phyloP scores from a whole-genome alignment of 2,113 vertebrate species.

The Laticauda colubrina region DNA sequence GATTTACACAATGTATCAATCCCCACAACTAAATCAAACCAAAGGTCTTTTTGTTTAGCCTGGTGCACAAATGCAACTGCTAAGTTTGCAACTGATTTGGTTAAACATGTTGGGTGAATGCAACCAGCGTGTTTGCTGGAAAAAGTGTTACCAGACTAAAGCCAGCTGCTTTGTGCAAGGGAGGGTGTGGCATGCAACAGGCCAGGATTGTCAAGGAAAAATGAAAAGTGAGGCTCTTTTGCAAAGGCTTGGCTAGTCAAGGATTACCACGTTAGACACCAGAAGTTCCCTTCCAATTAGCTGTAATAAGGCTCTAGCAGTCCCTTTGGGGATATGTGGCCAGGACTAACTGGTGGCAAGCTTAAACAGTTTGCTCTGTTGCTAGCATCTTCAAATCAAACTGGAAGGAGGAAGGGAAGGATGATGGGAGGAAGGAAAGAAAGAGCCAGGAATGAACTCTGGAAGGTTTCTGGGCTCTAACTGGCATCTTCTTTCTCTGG shows the following conservation, averaged over 20 bases:
- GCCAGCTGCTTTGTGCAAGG: not conserved
- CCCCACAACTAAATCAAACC: not conserved
- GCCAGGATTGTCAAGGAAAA: not conserved
- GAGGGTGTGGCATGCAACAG: not conserved
- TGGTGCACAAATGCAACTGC: not conserved
- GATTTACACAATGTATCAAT: not conserved
- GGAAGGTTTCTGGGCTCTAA: not conserved
- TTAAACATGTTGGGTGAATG: not conserved
- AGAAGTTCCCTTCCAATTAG: accelerated
- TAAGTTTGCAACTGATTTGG: not conserved
- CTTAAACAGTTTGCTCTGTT: not conserved
- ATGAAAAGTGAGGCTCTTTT: not conserved
- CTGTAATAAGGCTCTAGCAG: not conserved
- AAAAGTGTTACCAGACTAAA: not conserved
- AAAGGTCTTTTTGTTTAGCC: not conserved
- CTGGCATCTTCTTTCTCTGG: not conserved
- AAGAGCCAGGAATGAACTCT: not conserved
- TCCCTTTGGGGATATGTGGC: not conserved
- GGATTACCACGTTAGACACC: accelerated
- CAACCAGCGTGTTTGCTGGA: not conserved
- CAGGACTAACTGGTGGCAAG: not conserved
- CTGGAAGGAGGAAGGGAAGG: not conserved
- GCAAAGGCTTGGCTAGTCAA: not conserved
- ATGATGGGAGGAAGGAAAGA: not conserved
- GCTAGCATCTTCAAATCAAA: not conserved